Base-by-base conservation (phyloP, 2,888 invertebrate species). In the Altica lythri region DNA sequence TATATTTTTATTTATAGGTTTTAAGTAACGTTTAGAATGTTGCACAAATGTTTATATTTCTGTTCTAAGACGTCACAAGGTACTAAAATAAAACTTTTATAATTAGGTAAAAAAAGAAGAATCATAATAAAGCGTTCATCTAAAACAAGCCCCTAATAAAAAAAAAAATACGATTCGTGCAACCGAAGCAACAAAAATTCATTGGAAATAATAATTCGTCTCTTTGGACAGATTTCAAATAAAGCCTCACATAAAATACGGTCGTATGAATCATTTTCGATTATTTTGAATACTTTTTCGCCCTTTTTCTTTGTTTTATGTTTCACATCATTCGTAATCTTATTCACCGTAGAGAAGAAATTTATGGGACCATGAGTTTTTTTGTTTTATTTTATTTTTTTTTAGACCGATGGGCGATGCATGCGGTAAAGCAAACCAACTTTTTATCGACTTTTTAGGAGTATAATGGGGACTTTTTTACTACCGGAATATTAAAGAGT, bases 331-430 rank as follows among this genome's bases (percentile, higher is more conserved):
- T 53, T 29, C 55, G 40, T 53, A 57, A 57, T 52, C 57, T 57
- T 57, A 60, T 57, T 57, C 53, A 57, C 44, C 51, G 54, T 38
- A 48, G 46, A 54, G 38, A 45, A 57, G 54, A 52, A 59, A 59
- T 59, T 59, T 59, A 59, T 59, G 59, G 44, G 59, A 37, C 50
- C 37, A 56, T 56, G 56, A 59, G 48, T 46, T 47, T 59, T 59
- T 59, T 49, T 44, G 34, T 46, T 53, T 38, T 50, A 22, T 52
- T 47, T 50, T 40, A 29, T 29, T 29, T 29, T 29, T 29, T 40
- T 40, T 19, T 13, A 17, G 40, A 22, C 22, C 40, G 40, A 22
- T 13, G 14, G 18, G 5, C 37, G 37, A n/a, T n/a, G 18, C 27
- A 6, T 13, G 14, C 27, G 25, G 42, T 13, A 29, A 30, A 30